Evolutionary conservation across 2,888 invertebrate species (phyloP).

Genomic region (Drosophila kokeensis): DNA sequence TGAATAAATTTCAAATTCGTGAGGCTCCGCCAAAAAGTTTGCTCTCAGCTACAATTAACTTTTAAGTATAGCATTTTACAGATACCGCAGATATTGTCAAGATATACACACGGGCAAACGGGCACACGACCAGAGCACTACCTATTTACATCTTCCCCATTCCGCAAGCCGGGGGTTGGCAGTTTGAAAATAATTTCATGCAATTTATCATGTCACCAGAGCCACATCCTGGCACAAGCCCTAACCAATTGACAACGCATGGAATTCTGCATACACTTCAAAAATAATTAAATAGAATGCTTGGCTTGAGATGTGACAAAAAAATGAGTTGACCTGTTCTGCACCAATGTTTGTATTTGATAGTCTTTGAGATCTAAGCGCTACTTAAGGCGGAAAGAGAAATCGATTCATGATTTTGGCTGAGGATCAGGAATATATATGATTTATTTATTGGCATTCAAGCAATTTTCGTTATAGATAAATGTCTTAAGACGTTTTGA

Average conservation of each 20-base stretch:
- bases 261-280: slow-evolving; percentile 39
- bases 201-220: slow-evolving; percentile 81
- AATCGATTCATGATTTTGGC: not conserved
- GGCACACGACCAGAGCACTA: slow-evolving; percentile 7
- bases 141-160: not conserved
- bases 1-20: slow-evolving; percentile 79
- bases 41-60: slow-evolving; percentile 78
- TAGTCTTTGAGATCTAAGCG: not conserved
- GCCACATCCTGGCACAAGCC: slow-evolving; percentile 18
- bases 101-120: slow-evolving; percentile 44
- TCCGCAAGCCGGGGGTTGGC: slow-evolving; percentile 23
- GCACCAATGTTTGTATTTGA: not conserved
- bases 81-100: slow-evolving; percentile 73
- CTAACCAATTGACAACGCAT: not conserved
- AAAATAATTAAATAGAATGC: not conserved
- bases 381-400: not conserved
- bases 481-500: not conserved
- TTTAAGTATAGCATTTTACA: slow-evolving; percentile 78
- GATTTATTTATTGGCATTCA: not conserved
- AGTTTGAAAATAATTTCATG: slow-evolving; percentile 75
- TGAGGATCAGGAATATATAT: not conserved
- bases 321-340: not conserved
- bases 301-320: not conserved
- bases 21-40: slow-evolving; percentile 52
- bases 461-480: not conserved